phyloP scores from a whole-genome alignment of 1,140 invertebrate species.

The Neodiprion fabricii region DNA sequence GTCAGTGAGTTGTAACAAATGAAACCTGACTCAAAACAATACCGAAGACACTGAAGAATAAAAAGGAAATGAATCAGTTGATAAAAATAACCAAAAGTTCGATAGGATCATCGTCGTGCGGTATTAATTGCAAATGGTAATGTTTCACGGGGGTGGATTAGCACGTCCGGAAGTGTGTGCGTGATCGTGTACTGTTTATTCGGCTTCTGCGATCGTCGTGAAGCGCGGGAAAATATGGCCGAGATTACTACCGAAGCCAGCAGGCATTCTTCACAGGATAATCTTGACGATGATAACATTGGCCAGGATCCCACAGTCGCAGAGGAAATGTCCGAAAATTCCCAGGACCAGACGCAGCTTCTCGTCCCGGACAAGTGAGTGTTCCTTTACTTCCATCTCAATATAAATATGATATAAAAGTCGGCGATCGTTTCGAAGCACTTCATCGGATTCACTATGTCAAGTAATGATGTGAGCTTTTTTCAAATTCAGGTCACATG shows the following conservation, averaged over 20 bases:
- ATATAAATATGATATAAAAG: too few relatives aligned
- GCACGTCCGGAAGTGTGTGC: conserved; percentile 25
- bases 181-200: conserved; percentile 40
- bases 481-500: too few relatives aligned
- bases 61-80: not conserved
- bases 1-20: not conserved
- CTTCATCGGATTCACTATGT: too few relatives aligned
- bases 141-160: not conserved
- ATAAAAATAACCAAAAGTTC: not conserved
- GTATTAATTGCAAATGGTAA: not conserved
- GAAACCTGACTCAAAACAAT: not conserved
- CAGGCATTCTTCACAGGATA: not conserved
- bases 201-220: conserved; percentile 31
- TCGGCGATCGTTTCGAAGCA: too few relatives aligned
- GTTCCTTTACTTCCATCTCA: too few relatives aligned
- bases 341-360: not conserved
- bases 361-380: not conserved
- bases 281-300: not conserved
- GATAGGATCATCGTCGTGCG: not conserved
- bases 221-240: conserved; percentile 26
- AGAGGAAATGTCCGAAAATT: not conserved
- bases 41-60: not conserved
- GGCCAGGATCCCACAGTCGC: not conserved
- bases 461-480: too few relatives aligned
- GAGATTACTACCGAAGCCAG: conserved; percentile 16